Evolutionary conservation across 2,113 vertebrate genomes (phyloP).

Genomic region (Phrynosoma blainvillii): DNA sequence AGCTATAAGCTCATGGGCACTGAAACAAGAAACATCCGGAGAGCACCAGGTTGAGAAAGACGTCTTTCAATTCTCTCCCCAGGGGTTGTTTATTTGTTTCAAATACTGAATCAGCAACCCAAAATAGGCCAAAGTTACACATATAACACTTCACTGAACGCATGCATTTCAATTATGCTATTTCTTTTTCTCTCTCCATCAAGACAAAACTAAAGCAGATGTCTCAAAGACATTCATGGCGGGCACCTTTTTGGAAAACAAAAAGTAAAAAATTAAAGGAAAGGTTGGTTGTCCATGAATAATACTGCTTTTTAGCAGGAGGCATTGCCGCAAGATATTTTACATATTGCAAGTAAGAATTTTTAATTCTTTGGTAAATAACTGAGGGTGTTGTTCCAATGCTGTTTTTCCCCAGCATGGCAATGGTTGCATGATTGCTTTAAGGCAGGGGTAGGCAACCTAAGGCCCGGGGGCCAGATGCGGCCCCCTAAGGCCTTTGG

Average conservation of each 20-base stretch:
- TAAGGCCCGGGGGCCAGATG: too few relatives aligned
- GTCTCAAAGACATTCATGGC: not conserved
- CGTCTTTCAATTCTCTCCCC: not conserved
- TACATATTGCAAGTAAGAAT: not conserved
- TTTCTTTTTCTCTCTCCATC: not conserved
- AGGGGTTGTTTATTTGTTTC: not conserved
- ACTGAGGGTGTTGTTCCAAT: not conserved
- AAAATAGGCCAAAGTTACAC: not conserved
- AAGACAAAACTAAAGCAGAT: not conserved
- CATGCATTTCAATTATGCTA: not conserved
- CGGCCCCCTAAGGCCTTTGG: too few relatives aligned
- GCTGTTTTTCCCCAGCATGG: not conserved
- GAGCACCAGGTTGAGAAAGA: not conserved
- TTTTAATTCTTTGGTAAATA: conserved; percentile 1
- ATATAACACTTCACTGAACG: not conserved
- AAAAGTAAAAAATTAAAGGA: not conserved
- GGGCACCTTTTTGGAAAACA: not conserved
- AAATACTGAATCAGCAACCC: not conserved
- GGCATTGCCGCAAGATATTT: not conserved
- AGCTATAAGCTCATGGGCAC: not conserved
- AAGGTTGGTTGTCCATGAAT: not conserved
- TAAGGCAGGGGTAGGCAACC: too few relatives aligned
- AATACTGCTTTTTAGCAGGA: not conserved
- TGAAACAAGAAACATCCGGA: not conserved
- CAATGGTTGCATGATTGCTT: not conserved